Evolutionary conservation across 2,113 vertebrate species (phyloP).

Genomic region (Engraulis encrasicolus): DNA sequence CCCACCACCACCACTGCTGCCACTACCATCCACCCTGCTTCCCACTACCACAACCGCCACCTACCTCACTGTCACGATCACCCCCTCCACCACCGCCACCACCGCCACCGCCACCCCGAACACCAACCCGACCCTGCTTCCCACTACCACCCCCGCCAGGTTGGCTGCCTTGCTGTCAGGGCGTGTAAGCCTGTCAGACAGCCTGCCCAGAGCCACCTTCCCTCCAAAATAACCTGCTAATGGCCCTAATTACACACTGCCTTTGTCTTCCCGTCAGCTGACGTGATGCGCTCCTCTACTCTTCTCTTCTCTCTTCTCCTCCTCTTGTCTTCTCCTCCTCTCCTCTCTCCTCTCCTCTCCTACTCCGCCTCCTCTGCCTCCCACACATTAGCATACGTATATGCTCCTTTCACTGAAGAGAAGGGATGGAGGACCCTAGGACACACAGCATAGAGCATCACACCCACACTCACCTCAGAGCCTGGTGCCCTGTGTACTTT

Average conservation of each 20-base stretch:
- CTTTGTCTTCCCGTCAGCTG: background rate
- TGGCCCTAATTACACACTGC: constrained; percentile 15
- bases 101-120: background rate
- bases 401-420: background rate
- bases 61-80: no score
- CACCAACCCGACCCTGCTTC: no score
- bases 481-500: background rate
- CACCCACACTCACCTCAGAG: background rate
- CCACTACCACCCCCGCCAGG: background rate
- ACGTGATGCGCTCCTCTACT: no score
- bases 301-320: no score
- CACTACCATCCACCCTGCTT: no score
- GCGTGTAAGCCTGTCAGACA: background rate
- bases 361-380: no score
- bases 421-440: background rate
- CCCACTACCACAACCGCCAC: no score
- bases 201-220: constrained; percentile 13
- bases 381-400: background rate
- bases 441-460: background rate
- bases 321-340: no score
- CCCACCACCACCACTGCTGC: no score
- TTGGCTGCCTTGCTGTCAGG: background rate
- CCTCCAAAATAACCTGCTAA: constrained; percentile 5
- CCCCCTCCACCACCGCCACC: no score
- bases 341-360: no score